phyloP scores from a whole-genome alignment of 2,113 vertebrate genomes.

The Thinocorus orbignyianus region DNA sequence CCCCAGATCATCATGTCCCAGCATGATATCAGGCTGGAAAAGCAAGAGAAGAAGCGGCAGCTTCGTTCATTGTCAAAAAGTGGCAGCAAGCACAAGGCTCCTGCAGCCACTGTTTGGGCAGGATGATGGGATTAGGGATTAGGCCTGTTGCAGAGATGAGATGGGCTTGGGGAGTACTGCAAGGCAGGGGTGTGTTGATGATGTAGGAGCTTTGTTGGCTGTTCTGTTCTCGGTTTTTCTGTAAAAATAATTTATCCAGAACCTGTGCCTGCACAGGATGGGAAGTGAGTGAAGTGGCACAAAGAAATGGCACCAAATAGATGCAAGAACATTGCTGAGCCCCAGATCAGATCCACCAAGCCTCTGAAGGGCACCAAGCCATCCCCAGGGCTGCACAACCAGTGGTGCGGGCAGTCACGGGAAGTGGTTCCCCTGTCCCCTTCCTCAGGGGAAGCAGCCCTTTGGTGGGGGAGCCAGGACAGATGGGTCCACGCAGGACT shows the following conservation, averaged over 20 bases:
- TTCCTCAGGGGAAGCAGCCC: not conserved
- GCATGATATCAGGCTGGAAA: not conserved
- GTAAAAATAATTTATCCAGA: not conserved
- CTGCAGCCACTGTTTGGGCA: fast-evolving
- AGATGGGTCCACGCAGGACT: not conserved
- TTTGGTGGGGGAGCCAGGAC: not conserved
- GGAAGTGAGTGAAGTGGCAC: not conserved
- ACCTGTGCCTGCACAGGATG: fast-evolving
- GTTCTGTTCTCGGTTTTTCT: not conserved
- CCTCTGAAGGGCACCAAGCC: not conserved
- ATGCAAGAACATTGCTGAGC: not conserved
- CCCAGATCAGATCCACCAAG: not conserved
- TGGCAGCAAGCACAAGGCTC: not conserved
- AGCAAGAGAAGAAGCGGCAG: fast-evolving
- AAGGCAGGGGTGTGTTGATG: fast-evolving
- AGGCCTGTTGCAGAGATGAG: not conserved
- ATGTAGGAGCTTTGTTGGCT: not conserved
- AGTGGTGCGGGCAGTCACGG: not conserved
- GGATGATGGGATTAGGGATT: too few species aligned
- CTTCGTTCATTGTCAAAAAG: not conserved
- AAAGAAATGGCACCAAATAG: not conserved
- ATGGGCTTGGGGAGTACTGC: fast-evolving
- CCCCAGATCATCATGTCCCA: not conserved
- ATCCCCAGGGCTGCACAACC: not conserved
- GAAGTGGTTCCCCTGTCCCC: not conserved